Evolutionary conservation across 2,888 invertebrate genomes (phyloP), one percentile per base, ranked within the genome.

Genomic region (Antheraea assamensis): DNA sequence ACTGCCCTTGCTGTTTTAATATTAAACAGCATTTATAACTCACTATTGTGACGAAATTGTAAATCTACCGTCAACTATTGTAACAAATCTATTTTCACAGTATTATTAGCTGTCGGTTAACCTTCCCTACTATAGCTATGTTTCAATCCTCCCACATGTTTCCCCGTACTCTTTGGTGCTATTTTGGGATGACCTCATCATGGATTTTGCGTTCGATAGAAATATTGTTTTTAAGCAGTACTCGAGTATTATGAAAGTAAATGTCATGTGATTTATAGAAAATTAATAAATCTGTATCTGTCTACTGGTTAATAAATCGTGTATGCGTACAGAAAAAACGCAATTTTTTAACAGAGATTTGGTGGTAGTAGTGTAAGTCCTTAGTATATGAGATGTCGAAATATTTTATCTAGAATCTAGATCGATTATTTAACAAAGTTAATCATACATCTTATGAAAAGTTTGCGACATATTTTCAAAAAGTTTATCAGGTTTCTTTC

Each of bases 1-100:
- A 89, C 92, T 90, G 93, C 93, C 93, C 93, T 93, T 94, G 93
- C 87, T 84, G 87, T 85, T 85, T 88, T 87, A 88, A 87, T 84
- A 78, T 82, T 86, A 82, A 79, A 83, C 81, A 82, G 82, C 84
- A 82, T 85, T 86, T 82, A 83, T 35, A 35, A 68, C 7, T 66
- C 31, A 27, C 17, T 31, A 31, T 66, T 66, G 66, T 30, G 19
- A 66, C 31, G 35, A 27, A 68, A 68, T n/a, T 68, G 35, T 81
- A 81, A 81, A 80, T 83, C 81, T 77, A 78, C 83, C 79, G 81
- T 80, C 82, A 78, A 81, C 78, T 82, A 80, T 82, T 79, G 82
- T 78, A 80, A 80, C 78, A 77, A 82, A 82, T 84, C 77, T 83
- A 84, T 84, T 84, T 82, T 79, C 78, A 77, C 72, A 83, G 83